These are phyloP conservation scores for Nasua narica DNA, from an alignment of 2,797 vertebrate species.

Conservation along the genomic window DNA sequence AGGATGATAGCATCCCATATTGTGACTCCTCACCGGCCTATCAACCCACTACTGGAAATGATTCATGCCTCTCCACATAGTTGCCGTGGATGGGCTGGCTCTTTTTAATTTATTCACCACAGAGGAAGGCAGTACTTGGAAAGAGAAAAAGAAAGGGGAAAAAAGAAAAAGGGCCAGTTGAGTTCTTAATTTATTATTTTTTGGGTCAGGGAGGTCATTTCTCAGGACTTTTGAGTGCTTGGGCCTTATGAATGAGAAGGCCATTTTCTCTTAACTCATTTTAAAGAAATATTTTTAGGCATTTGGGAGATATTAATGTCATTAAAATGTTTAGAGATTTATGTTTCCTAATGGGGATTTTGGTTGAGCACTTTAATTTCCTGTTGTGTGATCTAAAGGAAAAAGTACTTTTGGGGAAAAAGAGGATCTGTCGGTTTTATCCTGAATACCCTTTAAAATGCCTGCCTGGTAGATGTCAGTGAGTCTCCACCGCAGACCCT, in stretches of 20 bases:
- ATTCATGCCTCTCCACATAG: background rate
- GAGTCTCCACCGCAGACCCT: background rate
- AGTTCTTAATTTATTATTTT: constrained; percentile 39
- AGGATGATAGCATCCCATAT: constrained; percentile 62
- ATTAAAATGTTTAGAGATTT: constrained; percentile 48
- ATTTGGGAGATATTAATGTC: constrained; percentile 23
- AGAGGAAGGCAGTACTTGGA: background rate
- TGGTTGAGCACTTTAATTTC: constrained; percentile 41
- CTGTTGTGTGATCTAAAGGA: constrained; percentile 37
- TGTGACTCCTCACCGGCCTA: background rate
- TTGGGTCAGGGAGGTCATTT: constrained; percentile 32
- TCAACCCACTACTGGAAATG: constrained; percentile 68
- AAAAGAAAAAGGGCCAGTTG: background rate
- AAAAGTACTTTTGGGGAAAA: background rate
- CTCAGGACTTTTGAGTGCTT: background rate
- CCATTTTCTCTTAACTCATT: constrained; percentile 46
- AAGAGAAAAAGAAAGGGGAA: background rate
- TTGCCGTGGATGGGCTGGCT: background rate
- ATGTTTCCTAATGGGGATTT: constrained; percentile 40
- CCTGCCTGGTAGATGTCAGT: background rate
- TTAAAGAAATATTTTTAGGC: constrained; percentile 45
- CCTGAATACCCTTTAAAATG: background rate
- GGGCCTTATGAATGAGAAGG: background rate
- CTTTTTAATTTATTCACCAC: background rate
- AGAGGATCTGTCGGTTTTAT: constrained; percentile 24